Conservation (phyloP, 2,113 vertebrate genomes). For the Chlorodrepanis virens region DNA sequence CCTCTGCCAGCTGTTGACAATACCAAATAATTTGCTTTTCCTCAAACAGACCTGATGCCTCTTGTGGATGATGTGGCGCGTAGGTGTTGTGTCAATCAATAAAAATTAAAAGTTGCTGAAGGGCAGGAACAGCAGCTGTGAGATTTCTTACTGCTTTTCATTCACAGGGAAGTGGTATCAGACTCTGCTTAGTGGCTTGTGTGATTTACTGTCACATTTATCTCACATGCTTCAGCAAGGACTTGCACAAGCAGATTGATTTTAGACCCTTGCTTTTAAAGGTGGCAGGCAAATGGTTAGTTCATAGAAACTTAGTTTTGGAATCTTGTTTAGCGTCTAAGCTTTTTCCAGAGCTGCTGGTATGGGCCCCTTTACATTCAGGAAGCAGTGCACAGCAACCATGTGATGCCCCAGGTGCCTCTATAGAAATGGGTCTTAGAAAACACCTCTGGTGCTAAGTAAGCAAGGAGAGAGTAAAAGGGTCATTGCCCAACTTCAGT, state of each 20-base stretch:
- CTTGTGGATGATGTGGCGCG: neutral
- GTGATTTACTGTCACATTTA: slow-evolving; percentile 17
- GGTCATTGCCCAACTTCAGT: rapidly evolving
- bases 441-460: neutral
- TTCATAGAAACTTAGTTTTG: neutral
- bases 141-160: slow-evolving; percentile 50
- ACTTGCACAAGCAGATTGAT: neutral
- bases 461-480: neutral
- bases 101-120: slow-evolving; percentile 57
- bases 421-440: neutral
- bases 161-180: slow-evolving; percentile 57
- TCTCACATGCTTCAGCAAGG: neutral
- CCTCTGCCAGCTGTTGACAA: slow-evolving; percentile 54
- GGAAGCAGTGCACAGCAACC: neutral
- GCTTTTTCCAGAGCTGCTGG: neutral
- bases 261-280: neutral
- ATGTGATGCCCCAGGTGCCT: neutral
- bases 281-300: neutral
- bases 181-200: neutral
- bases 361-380: neutral
- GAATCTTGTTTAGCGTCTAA: neutral
- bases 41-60: slow-evolving; percentile 35
- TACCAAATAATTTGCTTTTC: slow-evolving; percentile 19
- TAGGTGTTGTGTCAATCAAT: slow-evolving; percentile 52
- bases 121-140: slow-evolving; percentile 59